Evolutionary conservation across 2,797 vertebrate species (phyloP), one percentile per base, ranked within the genome.

Genomic region (Fratercula arctica): DNA sequence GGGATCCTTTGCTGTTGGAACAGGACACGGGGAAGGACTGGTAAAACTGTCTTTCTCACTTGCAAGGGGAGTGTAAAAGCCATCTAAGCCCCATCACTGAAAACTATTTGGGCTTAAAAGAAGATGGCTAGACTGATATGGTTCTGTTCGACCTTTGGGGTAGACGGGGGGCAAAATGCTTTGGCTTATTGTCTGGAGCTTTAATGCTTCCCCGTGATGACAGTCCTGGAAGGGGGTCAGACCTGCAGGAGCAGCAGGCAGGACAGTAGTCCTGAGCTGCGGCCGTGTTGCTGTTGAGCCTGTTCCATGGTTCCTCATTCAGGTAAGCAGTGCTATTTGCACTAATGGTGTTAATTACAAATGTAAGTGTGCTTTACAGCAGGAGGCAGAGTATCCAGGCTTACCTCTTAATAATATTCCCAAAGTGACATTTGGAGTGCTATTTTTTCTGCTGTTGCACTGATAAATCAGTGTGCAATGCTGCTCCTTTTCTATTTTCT

Each of bases 401-500:
- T 88, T 91, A 75, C 69, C 92, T 87, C 76, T 94, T 95, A 83
- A 87, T 95, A 77, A 93, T 84, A 90, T 90, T 96, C 87, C 93
- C 94, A 75, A 91, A 95, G 91, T 95, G 94, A 94, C 93, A 95
- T 95, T 95, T 94, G 75, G 29, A 93, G 57, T 33, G 81, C 92
- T 96, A 89, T 93, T 92, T 95, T 48, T 48, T 96, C 86, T 88
- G 89, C 94, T 73, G 63, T 88, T 81, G 66, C 70, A 46, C 93
- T 82, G 93, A 79, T 92, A 94, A 97, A 96, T 94, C 90, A 33
- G 91, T 54, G 67, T 82, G 91, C 4, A 1, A 41, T 86, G 92
- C 93, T 90, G 97, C 93, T 92, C 10, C 91, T 95, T 93, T 93
- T 78, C 96, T 96, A 86, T 97, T 96, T 96, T 93, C 95, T 95